Conservation (phyloP, 2,113 vertebrate species). For the Paracanthobrama guichenoti region DNA sequence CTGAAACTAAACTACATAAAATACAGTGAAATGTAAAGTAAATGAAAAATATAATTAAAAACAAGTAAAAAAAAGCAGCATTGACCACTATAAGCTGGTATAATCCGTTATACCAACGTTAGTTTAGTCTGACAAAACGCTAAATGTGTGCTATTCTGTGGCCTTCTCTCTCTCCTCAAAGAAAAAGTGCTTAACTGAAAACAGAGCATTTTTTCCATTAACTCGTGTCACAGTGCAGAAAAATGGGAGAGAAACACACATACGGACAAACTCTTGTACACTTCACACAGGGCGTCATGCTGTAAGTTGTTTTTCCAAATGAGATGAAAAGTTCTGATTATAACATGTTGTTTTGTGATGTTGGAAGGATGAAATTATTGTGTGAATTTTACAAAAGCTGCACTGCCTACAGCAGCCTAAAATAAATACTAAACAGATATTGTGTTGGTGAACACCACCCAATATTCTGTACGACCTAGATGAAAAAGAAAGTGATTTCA, state of each 20-base stretch:
- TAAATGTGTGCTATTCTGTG: background rate
- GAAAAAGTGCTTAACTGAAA: background rate
- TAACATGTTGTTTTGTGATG: background rate
- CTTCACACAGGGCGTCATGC: background rate
- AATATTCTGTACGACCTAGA: too few relatives aligned
- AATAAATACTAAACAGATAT: background rate
- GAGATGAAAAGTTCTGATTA: background rate
- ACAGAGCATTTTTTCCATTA: background rate
- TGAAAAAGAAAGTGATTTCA: background rate
- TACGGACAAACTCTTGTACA: background rate
- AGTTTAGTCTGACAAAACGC: background rate
- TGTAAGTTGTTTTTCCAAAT: background rate
- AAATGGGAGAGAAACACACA: background rate
- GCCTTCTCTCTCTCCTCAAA: background rate
- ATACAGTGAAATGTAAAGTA: too few relatives aligned
- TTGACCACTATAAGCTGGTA: background rate
- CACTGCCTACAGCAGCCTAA: background rate
- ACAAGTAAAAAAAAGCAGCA: background rate
- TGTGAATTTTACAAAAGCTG: background rate
- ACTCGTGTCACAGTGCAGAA: background rate
- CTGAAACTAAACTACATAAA: background rate
- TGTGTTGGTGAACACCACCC: too few relatives aligned
- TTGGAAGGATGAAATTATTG: background rate
- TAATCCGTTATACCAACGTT: background rate
- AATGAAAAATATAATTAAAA: background rate